These are phyloP conservation scores for Bufotes viridis DNA, from an alignment of 2,797 vertebrate species.

Conservation along the genomic window DNA sequence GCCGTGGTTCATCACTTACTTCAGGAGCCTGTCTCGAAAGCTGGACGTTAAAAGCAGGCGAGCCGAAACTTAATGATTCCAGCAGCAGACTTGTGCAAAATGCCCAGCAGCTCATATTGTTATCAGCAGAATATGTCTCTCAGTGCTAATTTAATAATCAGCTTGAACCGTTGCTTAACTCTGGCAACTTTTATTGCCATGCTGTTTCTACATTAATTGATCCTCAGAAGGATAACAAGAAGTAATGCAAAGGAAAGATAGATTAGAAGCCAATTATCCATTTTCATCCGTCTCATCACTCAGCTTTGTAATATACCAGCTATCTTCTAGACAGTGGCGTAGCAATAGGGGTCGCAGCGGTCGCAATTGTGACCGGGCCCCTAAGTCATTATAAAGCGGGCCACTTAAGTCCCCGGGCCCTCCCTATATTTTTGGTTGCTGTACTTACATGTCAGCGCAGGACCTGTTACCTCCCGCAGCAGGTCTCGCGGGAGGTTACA, in stretches of 20 bases:
- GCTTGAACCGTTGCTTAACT: constrained; percentile 41
- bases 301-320: not conserved
- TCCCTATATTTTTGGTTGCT: too few species aligned
- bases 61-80: constrained; percentile 28
- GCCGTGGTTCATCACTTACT: not conserved
- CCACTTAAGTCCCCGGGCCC: too few species aligned
- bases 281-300: constrained; percentile 12
- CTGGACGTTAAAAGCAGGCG: constrained; percentile 5
- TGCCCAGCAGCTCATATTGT: not conserved
- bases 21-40: not conserved
- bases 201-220: constrained; percentile 53
- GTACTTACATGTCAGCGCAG: too few species aligned
- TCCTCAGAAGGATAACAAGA: constrained; percentile 23
- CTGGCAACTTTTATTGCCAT: constrained; percentile 40
- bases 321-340: not conserved
- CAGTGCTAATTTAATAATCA: constrained; percentile 55
- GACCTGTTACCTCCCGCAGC: too few species aligned
- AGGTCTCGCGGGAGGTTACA: too few species aligned
- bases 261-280: constrained; percentile 17
- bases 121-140: constrained; percentile 46
- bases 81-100: too few species aligned
- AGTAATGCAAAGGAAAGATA: constrained; percentile 15
- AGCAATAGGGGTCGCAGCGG: too few species aligned
- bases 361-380: too few species aligned
- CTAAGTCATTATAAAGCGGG: too few species aligned